Conservation (phyloP, 2,797 vertebrate genomes). For the Anas flavirostris region DNA sequence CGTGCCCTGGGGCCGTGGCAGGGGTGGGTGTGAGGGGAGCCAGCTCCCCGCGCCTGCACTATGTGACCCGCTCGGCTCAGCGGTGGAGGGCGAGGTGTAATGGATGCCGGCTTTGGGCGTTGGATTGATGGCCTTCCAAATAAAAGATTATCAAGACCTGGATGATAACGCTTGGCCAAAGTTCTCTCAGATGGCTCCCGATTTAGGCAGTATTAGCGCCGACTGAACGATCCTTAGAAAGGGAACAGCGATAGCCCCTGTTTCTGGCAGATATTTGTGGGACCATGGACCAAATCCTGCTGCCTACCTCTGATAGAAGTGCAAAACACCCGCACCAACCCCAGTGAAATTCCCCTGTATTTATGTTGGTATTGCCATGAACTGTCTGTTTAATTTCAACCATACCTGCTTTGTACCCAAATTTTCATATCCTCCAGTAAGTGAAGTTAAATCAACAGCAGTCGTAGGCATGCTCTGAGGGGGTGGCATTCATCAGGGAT, state of each 20-base stretch:
- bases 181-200: background rate
- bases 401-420: background rate
- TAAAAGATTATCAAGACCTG: background rate
- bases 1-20: too few species aligned
- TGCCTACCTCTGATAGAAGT: background rate
- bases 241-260: background rate
- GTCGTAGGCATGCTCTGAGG: conserved; percentile 69
- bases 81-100: too few species aligned
- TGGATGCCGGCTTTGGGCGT: too few species aligned
- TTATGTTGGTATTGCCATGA: background rate
- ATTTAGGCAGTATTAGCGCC: background rate
- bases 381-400: background rate
- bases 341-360: background rate
- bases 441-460: conserved; percentile 49
- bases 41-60: background rate
- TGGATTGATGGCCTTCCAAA: background rate
- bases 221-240: rapidly evolving
- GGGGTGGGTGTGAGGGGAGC: background rate
- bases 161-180: background rate
- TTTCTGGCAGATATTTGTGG: background rate
- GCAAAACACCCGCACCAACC: background rate
- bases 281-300: background rate
- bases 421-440: background rate
- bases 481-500: conserved; percentile 79
- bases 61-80: rapidly evolving